phyloP scores from a whole-genome alignment of 2,113 vertebrate species.

The Pituophis catenifer region DNA sequence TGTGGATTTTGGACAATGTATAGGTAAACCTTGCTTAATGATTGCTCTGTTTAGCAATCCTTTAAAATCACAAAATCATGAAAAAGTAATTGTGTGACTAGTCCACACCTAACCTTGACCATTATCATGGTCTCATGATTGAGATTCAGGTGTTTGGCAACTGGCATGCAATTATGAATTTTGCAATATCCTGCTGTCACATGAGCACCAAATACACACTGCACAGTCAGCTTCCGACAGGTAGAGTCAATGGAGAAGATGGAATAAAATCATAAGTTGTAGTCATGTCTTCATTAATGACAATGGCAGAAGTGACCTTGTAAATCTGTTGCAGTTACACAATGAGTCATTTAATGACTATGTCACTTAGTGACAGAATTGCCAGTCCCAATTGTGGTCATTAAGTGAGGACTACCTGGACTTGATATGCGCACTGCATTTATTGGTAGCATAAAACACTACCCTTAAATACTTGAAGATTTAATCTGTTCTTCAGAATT shows the following conservation, averaged over 20 bases:
- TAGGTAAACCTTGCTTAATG: neutral
- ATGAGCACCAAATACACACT: neutral
- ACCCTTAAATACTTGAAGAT: neutral
- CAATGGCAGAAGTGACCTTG: neutral
- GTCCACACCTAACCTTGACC: neutral
- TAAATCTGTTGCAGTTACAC: neutral
- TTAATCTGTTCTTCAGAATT: neutral
- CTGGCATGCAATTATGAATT: neutral
- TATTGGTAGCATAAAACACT: neutral
- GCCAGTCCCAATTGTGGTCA: neutral
- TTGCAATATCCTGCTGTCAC: neutral
- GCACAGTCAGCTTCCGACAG: neutral
- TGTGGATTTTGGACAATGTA: neutral
- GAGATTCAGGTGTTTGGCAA: neutral
- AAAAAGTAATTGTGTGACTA: neutral
- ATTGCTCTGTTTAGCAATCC: neutral
- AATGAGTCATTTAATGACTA: neutral
- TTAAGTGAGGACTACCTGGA: neutral
- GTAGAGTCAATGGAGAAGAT: neutral
- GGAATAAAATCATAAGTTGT: neutral
- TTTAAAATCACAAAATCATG: neutral
- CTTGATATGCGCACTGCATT: neutral
- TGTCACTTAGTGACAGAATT: neutral
- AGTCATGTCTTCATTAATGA: neutral
- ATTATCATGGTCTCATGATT: neutral